phyloP scores from a whole-genome alignment of 2,113 vertebrate species.

The Glaucidium brasilianum region DNA sequence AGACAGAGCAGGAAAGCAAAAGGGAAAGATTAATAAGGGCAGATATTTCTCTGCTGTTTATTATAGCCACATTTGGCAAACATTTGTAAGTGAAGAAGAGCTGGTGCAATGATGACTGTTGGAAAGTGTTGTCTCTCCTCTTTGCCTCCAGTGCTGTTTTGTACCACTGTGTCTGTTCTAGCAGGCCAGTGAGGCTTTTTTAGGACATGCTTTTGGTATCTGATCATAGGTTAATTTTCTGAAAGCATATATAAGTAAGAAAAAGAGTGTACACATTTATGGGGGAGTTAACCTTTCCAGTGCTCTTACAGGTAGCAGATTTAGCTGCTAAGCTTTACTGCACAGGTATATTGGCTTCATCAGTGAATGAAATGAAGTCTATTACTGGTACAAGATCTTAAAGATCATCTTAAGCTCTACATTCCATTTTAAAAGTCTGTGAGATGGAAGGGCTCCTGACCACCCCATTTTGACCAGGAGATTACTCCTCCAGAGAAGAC shows the following conservation, averaged over 20 bases:
- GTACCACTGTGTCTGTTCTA: not conserved
- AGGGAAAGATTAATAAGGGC: not conserved
- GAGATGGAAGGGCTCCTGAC: not conserved
- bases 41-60: not conserved
- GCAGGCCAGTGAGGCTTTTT: accelerated
- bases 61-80: not conserved
- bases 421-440: not conserved
- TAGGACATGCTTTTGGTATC: not conserved
- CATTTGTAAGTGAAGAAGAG: not conserved
- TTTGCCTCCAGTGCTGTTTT: not conserved
- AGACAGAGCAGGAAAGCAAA: not conserved
- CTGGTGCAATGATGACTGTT: not conserved
- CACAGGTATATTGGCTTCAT: not conserved
- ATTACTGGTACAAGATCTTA: not conserved
- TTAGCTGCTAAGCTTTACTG: not conserved
- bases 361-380: not conserved
- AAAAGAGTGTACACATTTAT: not conserved
- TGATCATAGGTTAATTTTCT: not conserved
- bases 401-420: not conserved
- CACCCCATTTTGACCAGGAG: not conserved
- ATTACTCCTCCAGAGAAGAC: not conserved
- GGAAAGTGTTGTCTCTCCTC: not conserved
- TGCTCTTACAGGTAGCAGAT: not conserved
- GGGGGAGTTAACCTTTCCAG: not conserved
- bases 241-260: not conserved